Base-by-base conservation (phyloP, 1,140 invertebrate genomes). In the Chironomus tepperi region DNA sequence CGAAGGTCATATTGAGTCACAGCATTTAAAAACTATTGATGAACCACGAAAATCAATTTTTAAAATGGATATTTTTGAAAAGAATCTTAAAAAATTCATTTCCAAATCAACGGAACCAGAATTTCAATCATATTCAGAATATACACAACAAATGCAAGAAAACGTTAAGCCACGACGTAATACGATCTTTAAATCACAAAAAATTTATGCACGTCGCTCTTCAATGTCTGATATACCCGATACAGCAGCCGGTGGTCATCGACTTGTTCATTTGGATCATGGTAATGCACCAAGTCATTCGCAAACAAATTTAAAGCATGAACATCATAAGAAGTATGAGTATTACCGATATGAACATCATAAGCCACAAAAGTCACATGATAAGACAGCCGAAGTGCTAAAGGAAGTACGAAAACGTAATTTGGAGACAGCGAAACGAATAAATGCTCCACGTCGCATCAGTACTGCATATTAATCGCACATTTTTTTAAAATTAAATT, bases 381-480 rank as follows among this genome's bases (percentile, higher is more conserved):
- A 70, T 19, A 70, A 70, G 18, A 70, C 65, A 19, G 65, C 65
- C 7, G 65, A 70, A 70, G 19, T 70, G 65, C 19, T 70, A 2
- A 70, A 70, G 19, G 65, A 70, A 70, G 65, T 70, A 18, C 65
- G 65, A 10, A 70, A 70, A 70, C 65, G 65, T 18, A 70, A 70
- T 70, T 9, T 70, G 9, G 65, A 70, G 18, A 19, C 65, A 12
- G 65, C 65, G 9, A 70, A 70, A 70, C 65, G 65, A 9, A 21
- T 18, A 9, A 21, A 18, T 18, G 65, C 65, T 19, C 65, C 65
- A 70, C 65, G 65, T 70, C 65, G 65, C 65, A 70, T 70, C 65
- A 70, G 65, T 10, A 70, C 65, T 18, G 65, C 65, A 70, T 70
- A 70, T 70, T 70, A 70, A 70, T 18, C 18, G 9, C n/a, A 21